Base-by-base conservation (phyloP, 2,797 vertebrate species). In the Staurois parvus region DNA sequence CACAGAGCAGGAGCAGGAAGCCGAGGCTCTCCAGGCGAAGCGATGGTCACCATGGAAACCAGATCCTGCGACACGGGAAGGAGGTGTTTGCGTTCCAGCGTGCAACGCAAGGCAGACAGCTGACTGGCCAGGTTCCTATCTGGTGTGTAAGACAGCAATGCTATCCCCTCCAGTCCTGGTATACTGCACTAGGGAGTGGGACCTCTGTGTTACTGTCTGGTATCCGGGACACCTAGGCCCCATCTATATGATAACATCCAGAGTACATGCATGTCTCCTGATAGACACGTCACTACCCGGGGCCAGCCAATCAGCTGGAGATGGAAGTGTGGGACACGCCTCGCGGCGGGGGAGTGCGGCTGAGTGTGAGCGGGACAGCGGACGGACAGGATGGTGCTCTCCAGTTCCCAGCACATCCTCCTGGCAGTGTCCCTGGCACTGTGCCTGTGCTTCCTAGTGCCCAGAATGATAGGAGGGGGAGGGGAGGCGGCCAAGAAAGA, bases 391-490 rank as follows among this genome's bases (percentile, higher is more conserved):
- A 59, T 97, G 96, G 93, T 88, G 26, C 9, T 96, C 80, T 94
- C 95, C 2, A 89, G 88, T 10, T 89, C 91, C 4, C 96, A 97
- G 77, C 96, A 96, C 88, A 90, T 93, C 81, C 89, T 94, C 19
- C 76, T 97, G 28, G 94, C 94, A 0, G 95, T 95, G 86, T 95
- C 94, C 48, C 87, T 93, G 70, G 95, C 95, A 84, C 89, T 97
- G 0, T 95, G 95, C 70, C 89, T 93, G 3, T 94, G 96, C 28
- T 89, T 96, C n/a, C 89, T 96, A 37, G 90, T 96, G 84, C 96
- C 96, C 56, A 92, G 94, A 89, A 88, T 97, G 88, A 94, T 96
- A 67, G 93, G 93, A 0, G 93, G 91, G 26, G 92, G 93, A 2
- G 87, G 81, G 34, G 87, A 87, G 1, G 92, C 93, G 91, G 12